phyloP scores from a whole-genome alignment of 2,797 vertebrate species.

The Gadopsis bispinosus region DNA sequence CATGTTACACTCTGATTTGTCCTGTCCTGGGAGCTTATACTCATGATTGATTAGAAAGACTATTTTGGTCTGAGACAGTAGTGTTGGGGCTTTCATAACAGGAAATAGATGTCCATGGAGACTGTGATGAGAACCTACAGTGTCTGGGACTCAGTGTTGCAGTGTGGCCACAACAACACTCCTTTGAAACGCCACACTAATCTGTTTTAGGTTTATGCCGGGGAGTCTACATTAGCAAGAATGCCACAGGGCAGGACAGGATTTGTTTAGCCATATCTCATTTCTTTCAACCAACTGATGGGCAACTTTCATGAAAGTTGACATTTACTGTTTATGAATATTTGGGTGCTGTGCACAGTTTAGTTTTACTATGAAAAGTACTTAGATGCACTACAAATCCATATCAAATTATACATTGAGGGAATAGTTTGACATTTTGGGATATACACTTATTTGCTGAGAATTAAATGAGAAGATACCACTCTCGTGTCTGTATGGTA shows the following conservation, averaged over 20 bases:
- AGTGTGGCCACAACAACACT: slow-evolving; percentile 28
- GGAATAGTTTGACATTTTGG: background rate
- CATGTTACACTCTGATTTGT: slow-evolving; percentile 41
- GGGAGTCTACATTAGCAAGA: background rate
- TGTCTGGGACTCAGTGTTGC: slow-evolving; percentile 30
- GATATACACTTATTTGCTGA: background rate
- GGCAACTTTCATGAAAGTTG: background rate
- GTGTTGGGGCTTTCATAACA: slow-evolving; percentile 60
- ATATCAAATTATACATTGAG: background rate
- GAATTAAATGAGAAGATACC: background rate
- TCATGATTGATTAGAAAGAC: slow-evolving; percentile 74
- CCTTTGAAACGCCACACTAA: slow-evolving; percentile 43
- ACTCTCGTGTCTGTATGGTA: background rate
- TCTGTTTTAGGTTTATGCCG: slow-evolving; percentile 41
- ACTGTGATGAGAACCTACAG: slow-evolving; percentile 59
- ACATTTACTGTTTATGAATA: background rate
- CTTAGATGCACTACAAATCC: background rate
- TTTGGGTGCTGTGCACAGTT: background rate
- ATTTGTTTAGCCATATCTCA: slow-evolving; percentile 8
- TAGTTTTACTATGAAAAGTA: background rate
- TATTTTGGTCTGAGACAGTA: slow-evolving; percentile 68
- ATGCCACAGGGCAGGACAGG: slow-evolving; percentile 1
- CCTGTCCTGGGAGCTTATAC: slow-evolving; percentile 48
- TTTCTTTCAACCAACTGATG: slow-evolving; percentile 19
- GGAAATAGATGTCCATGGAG: slow-evolving; percentile 68